phyloP scores from a whole-genome alignment of 2,888 invertebrate species.

The Drymonia ruficornis region DNA sequence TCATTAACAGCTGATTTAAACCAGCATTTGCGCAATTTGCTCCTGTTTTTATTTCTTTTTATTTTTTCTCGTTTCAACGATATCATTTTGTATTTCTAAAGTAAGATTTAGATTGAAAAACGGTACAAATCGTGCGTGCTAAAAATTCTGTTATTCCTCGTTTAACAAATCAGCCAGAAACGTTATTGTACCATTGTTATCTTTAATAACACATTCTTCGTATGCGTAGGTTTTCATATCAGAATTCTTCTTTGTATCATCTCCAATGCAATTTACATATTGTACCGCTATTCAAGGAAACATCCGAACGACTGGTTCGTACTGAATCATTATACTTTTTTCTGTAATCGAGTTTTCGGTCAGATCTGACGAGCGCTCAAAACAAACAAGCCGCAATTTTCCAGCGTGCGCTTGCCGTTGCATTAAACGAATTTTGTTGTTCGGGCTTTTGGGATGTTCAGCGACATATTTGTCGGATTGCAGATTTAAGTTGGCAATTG shows the following conservation, averaged over 20 bases:
- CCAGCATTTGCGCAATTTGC: conserved; percentile 41
- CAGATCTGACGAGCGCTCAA: conserved; percentile 63
- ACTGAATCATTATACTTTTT: conserved; percentile 72
- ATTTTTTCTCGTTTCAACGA: conserved; percentile 16
- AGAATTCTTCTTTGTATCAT: conserved; percentile 58
- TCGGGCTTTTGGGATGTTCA: conserved; percentile 24
- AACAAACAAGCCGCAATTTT: conserved; percentile 70
- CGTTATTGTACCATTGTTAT: conserved; percentile 54
- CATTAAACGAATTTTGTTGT: conserved; percentile 33
- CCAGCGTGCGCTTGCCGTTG: conserved; percentile 45
- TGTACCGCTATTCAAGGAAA: conserved; percentile 76
- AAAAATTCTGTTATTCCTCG: conserved; percentile 25
- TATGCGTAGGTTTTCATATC: conserved; percentile 54
- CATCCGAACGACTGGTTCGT: conserved; percentile 57
- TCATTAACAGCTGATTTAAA: conserved; percentile 62
- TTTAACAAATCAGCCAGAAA: conserved; percentile 37
- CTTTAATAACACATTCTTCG: conserved; percentile 55
- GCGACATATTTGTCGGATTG: conserved; percentile 23
- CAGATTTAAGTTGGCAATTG: conserved; percentile 48
- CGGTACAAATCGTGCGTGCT: conserved; percentile 7
- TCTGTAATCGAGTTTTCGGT: conserved; percentile 73
- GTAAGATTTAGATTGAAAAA: conserved; percentile 5
- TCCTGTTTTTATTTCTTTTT: conserved; percentile 37
- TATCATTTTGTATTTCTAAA: conserved; percentile 11
- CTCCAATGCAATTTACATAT: conserved; percentile 70